Conservation (phyloP, 2,888 invertebrate genomes). For the Sphaerolaimus hirsutus region DNA sequence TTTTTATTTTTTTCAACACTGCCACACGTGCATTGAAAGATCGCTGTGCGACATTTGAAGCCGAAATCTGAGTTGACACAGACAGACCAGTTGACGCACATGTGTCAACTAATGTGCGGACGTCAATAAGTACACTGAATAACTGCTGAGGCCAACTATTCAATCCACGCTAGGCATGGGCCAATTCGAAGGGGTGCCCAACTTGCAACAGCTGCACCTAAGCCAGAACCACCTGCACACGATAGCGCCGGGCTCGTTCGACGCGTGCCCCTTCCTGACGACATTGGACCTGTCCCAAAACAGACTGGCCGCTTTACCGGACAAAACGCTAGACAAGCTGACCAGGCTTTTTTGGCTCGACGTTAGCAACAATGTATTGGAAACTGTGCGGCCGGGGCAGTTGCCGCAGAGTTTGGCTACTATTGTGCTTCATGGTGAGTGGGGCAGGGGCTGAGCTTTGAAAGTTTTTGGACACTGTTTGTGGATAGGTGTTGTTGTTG, state of each 20-base stretch:
- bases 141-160: no score
- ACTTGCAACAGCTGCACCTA: not conserved
- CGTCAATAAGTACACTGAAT: no score
- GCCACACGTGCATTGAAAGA: no score
- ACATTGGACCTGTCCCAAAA: not conserved
- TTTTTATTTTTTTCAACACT: no score
- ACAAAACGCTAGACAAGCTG: not conserved
- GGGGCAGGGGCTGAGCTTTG: no score
- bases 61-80: no score
- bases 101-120: no score
- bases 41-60: no score
- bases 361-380: not conserved
- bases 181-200: not conserved
- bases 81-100: no score
- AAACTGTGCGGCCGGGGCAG: not conserved
- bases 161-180: no score
- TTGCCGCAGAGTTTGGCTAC: not conserved
- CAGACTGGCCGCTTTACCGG: not conserved
- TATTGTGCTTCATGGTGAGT: not conserved
- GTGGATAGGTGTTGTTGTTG: no score
- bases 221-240: not conserved
- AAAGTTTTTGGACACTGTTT: no score
- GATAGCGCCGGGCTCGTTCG: not conserved
- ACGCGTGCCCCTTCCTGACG: not conserved
- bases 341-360: not conserved